Evolutionary conservation across 2,797 vertebrate genomes (phyloP), one percentile per base, ranked within the genome.

Genomic region (Schizothorax lantsangensis): DNA sequence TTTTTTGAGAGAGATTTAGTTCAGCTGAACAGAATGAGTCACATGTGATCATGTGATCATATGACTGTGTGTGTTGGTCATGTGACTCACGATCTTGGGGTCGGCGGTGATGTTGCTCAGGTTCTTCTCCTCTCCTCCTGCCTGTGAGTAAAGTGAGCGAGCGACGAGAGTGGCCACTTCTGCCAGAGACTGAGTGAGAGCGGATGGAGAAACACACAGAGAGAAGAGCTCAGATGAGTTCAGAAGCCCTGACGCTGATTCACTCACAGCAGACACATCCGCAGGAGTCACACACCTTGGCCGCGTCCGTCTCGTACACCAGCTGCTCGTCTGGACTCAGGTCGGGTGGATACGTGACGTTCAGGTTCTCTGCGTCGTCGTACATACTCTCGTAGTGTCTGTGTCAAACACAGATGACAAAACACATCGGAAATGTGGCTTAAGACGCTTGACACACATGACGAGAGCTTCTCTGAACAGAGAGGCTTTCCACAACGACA

Each of bases 331-430:
- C 98, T 0, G 95, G 92, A 5, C 89, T 97, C 87, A 97, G 75
- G 19, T 92, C 87, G 0, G 94, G 73, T 0, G 97, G 97, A 74
- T 97, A 98, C 0, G 91, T 91, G 14, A 98, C 7, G 1, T 91
- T 92, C 84, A 99, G 94, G 93, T 95, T 96, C 36, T 96, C 96
- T 0, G 95, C 91, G 0, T 95, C 97, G 89, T 99, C 98, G 0
- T 96, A 98, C 89, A 97, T 91, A 84, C 98, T 98, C 92, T 98
- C 95, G 79, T 97, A 99, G 89, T 97, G 98, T 86, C 98, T 99
- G 95, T n/a, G 40, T 3, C 0, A 17, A 68, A 14, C 2, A 43
- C 69, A 66, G 17, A 30, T 3, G 23, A 49, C 12, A 49, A 5
- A 57, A 71, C 1, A 30, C 43, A 77, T 4, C 17, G 12, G 33